Percentiles rank a stretch among this genome's conserved stretches.
Evolutionary conservation across 2,888 invertebrate genomes (phyloP).

Genomic region (Stratiomys singularior): DNA sequence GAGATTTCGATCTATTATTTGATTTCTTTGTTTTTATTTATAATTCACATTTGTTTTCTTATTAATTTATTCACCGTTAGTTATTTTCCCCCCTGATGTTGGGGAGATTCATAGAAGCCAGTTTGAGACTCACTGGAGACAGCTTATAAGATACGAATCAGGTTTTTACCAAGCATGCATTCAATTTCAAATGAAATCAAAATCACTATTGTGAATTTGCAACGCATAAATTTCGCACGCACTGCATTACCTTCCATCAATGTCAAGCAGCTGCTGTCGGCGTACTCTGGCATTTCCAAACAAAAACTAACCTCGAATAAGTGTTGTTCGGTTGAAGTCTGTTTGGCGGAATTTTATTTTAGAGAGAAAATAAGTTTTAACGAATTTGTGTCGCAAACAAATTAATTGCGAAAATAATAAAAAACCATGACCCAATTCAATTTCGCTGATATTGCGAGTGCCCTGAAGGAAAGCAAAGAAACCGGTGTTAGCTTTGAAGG

Average conservation of each 20-base stretch:
- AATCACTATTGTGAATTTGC: constrained; percentile 17
- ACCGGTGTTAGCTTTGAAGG: constrained; percentile 84
- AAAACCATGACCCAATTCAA: constrained; percentile 46
- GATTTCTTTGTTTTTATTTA: too few species aligned
- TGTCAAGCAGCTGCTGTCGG: background rate
- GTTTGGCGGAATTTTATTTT: constrained; percentile 19
- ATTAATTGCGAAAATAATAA: background rate
- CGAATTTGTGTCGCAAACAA: too few species aligned
- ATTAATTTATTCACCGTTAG: too few species aligned
- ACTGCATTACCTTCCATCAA: constrained; percentile 5
- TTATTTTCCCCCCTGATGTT: too few species aligned
- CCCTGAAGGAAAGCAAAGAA: constrained; percentile 56
- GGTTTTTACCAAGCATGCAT: too few species aligned
- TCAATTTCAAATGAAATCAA: background rate
- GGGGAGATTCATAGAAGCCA: too few species aligned
- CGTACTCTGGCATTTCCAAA: background rate
- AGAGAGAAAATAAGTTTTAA: background rate
- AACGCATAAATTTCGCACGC: background rate
- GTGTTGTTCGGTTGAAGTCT: background rate
- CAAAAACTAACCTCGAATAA: constrained; percentile 5
- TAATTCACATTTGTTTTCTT: too few species aligned
- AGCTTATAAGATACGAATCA: too few species aligned
- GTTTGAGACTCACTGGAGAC: too few species aligned
- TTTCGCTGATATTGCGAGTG: constrained; percentile 52
- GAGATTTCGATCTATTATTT: too few species aligned